Evolutionary conservation across 2,797 vertebrate genomes (phyloP), one percentile per base, ranked within the genome.

Genomic region (Chelon labrosus): DNA sequence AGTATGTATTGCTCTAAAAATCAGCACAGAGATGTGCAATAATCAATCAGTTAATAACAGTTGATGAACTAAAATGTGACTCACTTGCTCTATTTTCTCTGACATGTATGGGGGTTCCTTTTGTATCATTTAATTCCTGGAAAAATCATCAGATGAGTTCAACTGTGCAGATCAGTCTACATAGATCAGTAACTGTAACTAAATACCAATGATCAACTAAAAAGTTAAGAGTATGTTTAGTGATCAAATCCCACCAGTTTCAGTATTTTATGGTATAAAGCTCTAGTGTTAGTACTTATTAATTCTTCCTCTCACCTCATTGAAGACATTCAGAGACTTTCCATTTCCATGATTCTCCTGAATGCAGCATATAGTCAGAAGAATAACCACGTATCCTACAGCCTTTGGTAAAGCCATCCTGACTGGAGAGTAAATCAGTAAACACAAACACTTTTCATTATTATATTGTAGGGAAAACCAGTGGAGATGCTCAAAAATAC

Each of bases 51-150:
- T 31, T 1, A 31, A 5, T 31, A 31, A 31, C 4, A 31, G 7
- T 31, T 31, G 31, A 31, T 31, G 31, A 5, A 31, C 31, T 31
- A 31, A 31, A 20, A 37, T 37, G 57, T 47, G 10, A 75, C 84
- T 80, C 63, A 89, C 87, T 17, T 0, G 0, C 16, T 80, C 84
- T 75, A 76, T 84, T 89, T 17, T 59, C 64, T 70, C 62, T 79
- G 31, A 1, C 1, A 25, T 84, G 52, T 54, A 22, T 11, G 12
- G 38, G 14, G 19, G 64, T 60, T 0, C 19, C 7, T 16, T 75
- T n/a, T 42, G 19, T 5, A 0, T 4, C 47, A 7, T 12, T 20
- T 17, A 39, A 0, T 14, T 64, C 65, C 86, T 89, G 65, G 7
- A 60, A 57, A 61, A 47, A 49, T 4, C 0, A 16, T 7, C 8